Evolutionary conservation across 2,113 vertebrate genomes (phyloP).

Genomic region (Colaptes auratus): DNA sequence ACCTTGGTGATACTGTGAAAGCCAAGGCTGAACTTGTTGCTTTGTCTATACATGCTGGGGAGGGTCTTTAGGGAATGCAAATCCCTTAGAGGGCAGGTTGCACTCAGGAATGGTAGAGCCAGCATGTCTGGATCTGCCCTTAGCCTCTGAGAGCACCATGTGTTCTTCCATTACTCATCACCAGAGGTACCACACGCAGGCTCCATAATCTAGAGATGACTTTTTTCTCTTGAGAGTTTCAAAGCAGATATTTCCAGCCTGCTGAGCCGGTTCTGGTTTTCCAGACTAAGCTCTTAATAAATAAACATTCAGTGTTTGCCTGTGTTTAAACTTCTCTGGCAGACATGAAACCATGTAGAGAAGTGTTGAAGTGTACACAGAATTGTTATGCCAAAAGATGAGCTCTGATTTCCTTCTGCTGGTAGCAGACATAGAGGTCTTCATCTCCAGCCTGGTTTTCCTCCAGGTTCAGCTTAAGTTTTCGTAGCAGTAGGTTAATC

Average conservation of each 20-base stretch:
- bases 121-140: fast-evolving
- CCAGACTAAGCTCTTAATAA: neutral
- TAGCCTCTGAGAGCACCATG: fast-evolving
- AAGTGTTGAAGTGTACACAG: neutral
- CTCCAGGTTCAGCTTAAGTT: neutral
- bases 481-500: neutral
- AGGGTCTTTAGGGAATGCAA: neutral
- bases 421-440: neutral
- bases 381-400: neutral
- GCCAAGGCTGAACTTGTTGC: neutral
- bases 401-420: neutral
- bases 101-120: neutral
- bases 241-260: neutral
- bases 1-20: too few relatives aligned
- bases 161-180: neutral
- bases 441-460: neutral
- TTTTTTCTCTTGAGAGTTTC: neutral
- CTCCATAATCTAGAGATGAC: neutral
- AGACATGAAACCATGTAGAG: neutral
- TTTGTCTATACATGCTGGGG: neutral
- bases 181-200: neutral
- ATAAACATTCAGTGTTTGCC: constrained; percentile 12
- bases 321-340: neutral
- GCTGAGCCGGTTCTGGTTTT: neutral
- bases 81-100: too few relatives aligned